A percentile compares a stretch with the other conserved stretches of the same genome.
Evolutionary conservation across 2,797 vertebrate species (phyloP).

Genomic region (Dendrocincla tyrannina): DNA sequence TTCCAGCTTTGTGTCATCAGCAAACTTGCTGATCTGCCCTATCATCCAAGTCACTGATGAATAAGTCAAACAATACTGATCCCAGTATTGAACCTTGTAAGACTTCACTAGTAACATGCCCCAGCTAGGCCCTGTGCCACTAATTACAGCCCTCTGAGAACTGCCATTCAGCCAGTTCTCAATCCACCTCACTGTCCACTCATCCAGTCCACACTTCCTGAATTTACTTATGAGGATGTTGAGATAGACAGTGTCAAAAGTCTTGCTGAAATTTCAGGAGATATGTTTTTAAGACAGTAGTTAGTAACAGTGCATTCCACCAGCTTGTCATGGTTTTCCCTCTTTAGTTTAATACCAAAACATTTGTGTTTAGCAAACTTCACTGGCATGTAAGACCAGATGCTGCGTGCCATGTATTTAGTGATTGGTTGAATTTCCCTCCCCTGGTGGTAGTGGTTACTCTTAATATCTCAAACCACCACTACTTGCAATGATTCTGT

Average conservation of each 20-base stretch:
- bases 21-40: not conserved
- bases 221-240: rapidly evolving
- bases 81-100: not conserved
- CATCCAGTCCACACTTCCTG: not conserved
- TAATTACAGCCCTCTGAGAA: not conserved
- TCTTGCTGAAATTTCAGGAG: not conserved
- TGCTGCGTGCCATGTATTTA: not conserved
- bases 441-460: not conserved
- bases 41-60: not conserved
- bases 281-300: rapidly evolving
- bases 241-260: not conserved
- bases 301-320: not conserved
- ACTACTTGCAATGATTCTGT: not conserved
- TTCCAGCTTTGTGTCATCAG: not conserved
- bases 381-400: not conserved
- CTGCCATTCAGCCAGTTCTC: not conserved
- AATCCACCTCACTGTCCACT: not conserved
- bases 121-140: not conserved
- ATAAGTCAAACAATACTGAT: not conserved
- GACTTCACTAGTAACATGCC: not conserved
- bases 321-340: not conserved
- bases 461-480: not conserved
- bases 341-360: not conserved
- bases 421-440: not conserved
- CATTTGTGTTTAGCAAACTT: not conserved